Conservation (phyloP, 2,113 vertebrate species). For the Trochalopteron elliotii region DNA sequence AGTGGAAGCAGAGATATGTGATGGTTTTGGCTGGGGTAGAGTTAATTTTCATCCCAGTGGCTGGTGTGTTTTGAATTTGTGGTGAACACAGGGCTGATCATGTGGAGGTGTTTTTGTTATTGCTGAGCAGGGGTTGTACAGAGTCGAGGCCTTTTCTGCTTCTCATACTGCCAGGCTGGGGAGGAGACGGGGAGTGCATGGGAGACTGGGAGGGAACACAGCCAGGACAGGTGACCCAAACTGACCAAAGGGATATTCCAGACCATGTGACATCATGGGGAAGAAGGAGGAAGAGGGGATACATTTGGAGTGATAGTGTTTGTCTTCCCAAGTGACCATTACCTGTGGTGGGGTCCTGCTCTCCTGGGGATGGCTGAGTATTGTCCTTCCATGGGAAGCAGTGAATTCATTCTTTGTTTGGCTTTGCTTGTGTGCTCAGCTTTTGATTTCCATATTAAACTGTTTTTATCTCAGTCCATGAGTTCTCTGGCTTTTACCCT, state of each 20-base stretch:
- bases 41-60: background rate
- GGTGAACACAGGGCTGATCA: background rate
- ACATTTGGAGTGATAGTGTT: fast-evolving
- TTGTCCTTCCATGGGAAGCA: background rate
- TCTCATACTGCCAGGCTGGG: fast-evolving
- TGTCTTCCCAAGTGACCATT: background rate
- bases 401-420: background rate
- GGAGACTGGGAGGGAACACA: background rate
- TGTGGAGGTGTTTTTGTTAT: background rate
- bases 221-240: background rate
- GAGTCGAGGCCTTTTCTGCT: background rate
- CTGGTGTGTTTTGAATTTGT: background rate
- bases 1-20: background rate
- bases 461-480: no score
- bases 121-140: background rate
- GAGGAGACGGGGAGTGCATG: background rate
- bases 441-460: background rate
- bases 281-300: background rate
- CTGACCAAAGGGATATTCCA: background rate
- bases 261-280: fast-evolving
- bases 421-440: background rate
- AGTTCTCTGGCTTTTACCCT: background rate
- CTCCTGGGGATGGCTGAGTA: background rate
- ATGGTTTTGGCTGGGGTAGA: background rate
- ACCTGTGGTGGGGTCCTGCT: background rate